Base-by-base conservation (phyloP, 1,140 invertebrate genomes). In the Drosophila bifasciata region DNA sequence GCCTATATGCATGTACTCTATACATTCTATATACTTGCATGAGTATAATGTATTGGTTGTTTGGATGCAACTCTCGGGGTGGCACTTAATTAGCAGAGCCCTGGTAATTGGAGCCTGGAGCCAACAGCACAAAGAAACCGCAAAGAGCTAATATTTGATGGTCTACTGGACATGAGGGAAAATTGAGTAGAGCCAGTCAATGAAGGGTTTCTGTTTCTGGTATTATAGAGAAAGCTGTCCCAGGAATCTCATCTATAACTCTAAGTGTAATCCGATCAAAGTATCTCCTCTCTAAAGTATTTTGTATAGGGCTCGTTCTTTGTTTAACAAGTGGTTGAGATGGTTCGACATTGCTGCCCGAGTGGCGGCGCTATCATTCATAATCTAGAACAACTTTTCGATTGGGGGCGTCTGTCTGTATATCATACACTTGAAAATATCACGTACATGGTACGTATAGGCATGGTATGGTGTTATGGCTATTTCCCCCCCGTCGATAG, bases 91-190 rank as follows among this genome's bases (percentile, higher is more conserved):
- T 83, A 79, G 66, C 53, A 59, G 39, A 39, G 46, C 51, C 45
- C 17, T 45, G 73, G 78, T 81, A 78, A 81, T 74, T 67, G 55
- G 61, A 68, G 61, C 45, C 70, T 49, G 60, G 19, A 64, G 36
- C 23, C 23, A 41, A 13, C 32, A 36, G 11, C 32, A 6, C 23
- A 25, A 71, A 19, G 43, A 19, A 41, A 39, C 57, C 62, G 68
- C 67, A 67, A 50, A 7, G 39, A 41, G 41, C 49, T 61, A 48
- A 71, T 57, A 71, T 49, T 66, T 72, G 53, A 43, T 66, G 77
- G 53, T 80, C 72, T 51, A 60, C 19, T 76, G 72, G 52, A 48
- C 76, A 45, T 46, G 43, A 19, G 59, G 50, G 57, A 39, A 57
- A 74, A 66, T 66, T 48, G 48, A 41, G 25, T 41, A 19, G 25